Percentiles rank a stretch among this genome's conserved stretches.
These are phyloP conservation scores for Athripsodes cinereus DNA, from an alignment of 2,888 invertebrate genomes.

Conservation along the genomic window DNA sequence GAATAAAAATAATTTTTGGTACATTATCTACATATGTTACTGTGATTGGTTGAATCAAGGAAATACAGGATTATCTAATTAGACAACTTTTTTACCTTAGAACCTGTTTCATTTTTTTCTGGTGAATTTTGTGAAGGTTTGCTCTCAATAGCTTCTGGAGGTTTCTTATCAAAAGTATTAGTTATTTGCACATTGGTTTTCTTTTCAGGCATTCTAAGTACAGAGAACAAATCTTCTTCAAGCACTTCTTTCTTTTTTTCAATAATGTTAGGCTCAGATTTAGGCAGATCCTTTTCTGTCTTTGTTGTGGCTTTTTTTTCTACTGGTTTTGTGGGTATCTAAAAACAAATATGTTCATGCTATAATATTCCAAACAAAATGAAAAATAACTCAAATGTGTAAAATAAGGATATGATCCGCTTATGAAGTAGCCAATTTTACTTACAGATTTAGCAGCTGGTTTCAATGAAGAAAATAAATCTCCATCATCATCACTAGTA, in stretches of 20 bases:
- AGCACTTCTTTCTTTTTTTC: constrained; percentile 26
- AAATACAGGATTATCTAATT: no score
- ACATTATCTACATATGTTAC: background rate
- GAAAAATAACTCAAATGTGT: no score
- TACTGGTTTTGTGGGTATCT: background rate
- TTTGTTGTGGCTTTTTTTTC: background rate
- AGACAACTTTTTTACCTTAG: background rate
- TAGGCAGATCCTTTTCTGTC: no score
- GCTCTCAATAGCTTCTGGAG: background rate
- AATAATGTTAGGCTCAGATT: background rate
- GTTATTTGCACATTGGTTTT: background rate
- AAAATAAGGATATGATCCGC: no score
- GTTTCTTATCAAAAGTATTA: no score
- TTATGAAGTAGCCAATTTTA: no score
- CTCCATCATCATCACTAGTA: constrained; percentile 36
- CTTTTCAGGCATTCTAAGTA: constrained; percentile 16
- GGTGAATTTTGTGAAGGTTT: background rate
- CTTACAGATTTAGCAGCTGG: constrained; percentile 7
- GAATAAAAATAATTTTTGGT: background rate
- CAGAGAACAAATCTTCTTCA: constrained; percentile 33
- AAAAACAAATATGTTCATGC: background rate
- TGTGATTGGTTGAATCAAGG: no score
- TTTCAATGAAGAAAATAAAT: constrained; percentile 33
- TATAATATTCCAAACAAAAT: no score
- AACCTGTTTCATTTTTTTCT: background rate